Evolutionary conservation across 2,888 invertebrate genomes (phyloP), one percentile per base, ranked within the genome.

Genomic region (Torymus tubicola): DNA sequence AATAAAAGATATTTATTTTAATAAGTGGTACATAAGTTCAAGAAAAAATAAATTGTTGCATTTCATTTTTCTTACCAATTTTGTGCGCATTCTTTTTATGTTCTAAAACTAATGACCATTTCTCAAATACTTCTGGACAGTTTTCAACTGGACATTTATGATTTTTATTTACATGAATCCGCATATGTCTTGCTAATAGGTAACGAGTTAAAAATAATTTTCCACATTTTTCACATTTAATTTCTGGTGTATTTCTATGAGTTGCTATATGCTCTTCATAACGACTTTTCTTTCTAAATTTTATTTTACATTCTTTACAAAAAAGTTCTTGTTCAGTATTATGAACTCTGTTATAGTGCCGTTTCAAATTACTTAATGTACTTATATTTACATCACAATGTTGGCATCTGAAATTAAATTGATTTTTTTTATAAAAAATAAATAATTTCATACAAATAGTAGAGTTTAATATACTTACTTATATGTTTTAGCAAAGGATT

Each of bases 221-320:
- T 0, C 87, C 83, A 83, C 94, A 94, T 21, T 92, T 88, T 4
- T 92, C 89, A 86, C 94, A 94, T 21, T 93, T 93, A 85, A 81
- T 92, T 82, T 80, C 63, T 64, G 84, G 5, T 4, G 80, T 84
- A 42, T 92, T 92, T 57, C 92, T 93, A 84, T 94, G 94, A 18
- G 87, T 85, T 57, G 92, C 92, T 90, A 93, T 92, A 84, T 94
- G 94, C 11, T 93, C 91, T 63, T 91, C 92, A 67, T 94, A 88
- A 83, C 93, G 93, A 83, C 92, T 88, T 85, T 93, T 94, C 84
- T 94, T 94, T 69, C 90, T 92, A 82, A 94, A 94, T 31, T 89
- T 88, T 58, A 89, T 85, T 4, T 91, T 89, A 81, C 94, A 94
- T 57, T 92, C 88, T 0, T 88, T 85, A 83, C 93, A 94, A 50